A percentile compares a stretch with the other conserved stretches of the same genome.
phyloP scores from a whole-genome alignment of 2,888 invertebrate species.

The Cheilosia pagana region DNA sequence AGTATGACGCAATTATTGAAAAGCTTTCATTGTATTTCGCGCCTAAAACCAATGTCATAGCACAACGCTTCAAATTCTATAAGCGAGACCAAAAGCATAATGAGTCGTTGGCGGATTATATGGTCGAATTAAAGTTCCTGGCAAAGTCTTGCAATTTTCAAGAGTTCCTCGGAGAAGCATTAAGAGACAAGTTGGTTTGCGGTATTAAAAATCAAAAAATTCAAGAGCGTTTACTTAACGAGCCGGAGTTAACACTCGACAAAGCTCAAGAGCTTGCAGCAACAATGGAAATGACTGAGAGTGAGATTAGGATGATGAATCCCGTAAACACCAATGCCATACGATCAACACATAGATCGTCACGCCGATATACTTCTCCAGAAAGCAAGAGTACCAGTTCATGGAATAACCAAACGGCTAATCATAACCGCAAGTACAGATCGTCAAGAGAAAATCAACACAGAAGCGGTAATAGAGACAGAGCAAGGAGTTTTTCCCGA shows the following conservation, averaged over 20 bases:
- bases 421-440: background rate
- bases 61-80: constrained; percentile 77
- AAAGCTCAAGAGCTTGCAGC: constrained; percentile 2
- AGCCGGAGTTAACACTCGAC: constrained; percentile 26
- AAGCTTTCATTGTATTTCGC: constrained; percentile 22
- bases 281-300: background rate
- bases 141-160: constrained; percentile 76
- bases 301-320: constrained; percentile 14
- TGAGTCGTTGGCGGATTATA: constrained; percentile 70
- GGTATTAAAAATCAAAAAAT: constrained; percentile 72
- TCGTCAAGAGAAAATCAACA: background rate
- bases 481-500: constrained; percentile 12
- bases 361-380: background rate
- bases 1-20: constrained; percentile 4
- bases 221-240: constrained; percentile 74
- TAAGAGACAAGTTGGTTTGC: constrained; percentile 76
- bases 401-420: background rate
- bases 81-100: constrained; percentile 72
- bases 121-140: constrained; percentile 73
- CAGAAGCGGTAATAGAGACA: background rate
- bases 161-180: constrained; percentile 68
- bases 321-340: constrained; percentile 9
- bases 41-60: constrained; percentile 25
- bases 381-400: background rate
- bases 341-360: background rate